Base-by-base conservation (phyloP, 2,888 invertebrate genomes). In the Achlya flavicornis region DNA sequence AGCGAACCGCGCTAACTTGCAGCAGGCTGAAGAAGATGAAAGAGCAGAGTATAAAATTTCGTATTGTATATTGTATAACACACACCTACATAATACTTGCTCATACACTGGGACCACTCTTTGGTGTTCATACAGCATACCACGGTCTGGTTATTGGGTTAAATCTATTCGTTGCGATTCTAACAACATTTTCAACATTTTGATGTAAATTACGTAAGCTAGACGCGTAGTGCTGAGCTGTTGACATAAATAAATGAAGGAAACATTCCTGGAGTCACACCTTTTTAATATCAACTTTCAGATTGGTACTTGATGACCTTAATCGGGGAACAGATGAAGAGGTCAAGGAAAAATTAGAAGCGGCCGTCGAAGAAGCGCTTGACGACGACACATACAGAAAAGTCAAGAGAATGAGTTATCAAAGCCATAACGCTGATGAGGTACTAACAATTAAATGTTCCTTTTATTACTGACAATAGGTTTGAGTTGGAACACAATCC, bases 351-450 rank as follows among this genome's bases (percentile, higher is more conserved):
- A 95, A 95, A 61, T 78, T 96, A 61, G 95, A 96, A 75, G 95
- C 95, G 57, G 96, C 96, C 0, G 92, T 96, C 0, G 93, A 94
- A 66, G 96, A 96, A 83, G 95, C 96, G 0, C 89, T 96, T 16
- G 91, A 93, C 65, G 96, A 96, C 76, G 95, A 95, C 53, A 96
- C 96, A 0, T 96, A 96, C 75, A 94, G 95, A 65, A 96, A 96
- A 87, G 96, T 96, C 32, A 96, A 96, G 78, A 91, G 96, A 66
- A 94, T 96, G 91, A 96, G 96, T 79, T 96, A 96, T 78, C 96
- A 96, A 57, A 95, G 95, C 71, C 96, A 96, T 74, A 95, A 94
- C 57, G 94, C 95, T 16, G 96, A 96, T 48, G 96, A 96, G 91
- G 96, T 96, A 89, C 7, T 12, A 14, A 57, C 57, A 57, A 26